Conservation (phyloP, 2,113 vertebrate genomes). For the Menidia beryllina region DNA sequence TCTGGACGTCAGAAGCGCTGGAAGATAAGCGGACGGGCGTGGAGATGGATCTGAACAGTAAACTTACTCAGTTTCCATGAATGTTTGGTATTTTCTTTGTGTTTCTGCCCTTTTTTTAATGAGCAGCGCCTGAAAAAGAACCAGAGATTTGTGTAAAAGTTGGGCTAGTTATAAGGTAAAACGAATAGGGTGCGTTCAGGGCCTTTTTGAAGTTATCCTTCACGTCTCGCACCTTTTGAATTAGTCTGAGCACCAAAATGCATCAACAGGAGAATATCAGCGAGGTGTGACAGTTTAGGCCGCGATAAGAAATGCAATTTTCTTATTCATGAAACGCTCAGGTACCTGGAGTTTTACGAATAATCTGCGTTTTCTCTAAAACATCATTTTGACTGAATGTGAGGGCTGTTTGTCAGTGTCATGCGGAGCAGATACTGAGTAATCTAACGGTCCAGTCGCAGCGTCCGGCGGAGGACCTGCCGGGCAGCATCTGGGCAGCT, state of each 20-base stretch:
- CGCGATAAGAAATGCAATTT: constrained; percentile 49
- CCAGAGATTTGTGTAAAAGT: too few species aligned
- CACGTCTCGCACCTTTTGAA: not conserved
- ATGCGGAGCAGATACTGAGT: constrained; percentile 16
- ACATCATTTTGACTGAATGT: constrained; percentile 6
- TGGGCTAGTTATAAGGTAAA: not conserved
- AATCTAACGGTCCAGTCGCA: constrained; percentile 15
- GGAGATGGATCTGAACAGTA: not conserved
- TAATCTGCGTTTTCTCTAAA: constrained; percentile 19
- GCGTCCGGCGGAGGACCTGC: not conserved
- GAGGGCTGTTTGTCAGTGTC: constrained; percentile 55
- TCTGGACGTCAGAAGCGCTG: not conserved
- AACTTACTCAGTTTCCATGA: not conserved
- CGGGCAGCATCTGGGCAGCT: constrained; percentile 14
- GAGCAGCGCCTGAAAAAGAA: not conserved
- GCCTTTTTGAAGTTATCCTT: not conserved
- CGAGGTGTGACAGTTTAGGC: not conserved
- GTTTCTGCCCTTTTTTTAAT: not conserved
- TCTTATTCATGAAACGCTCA: constrained; percentile 11
- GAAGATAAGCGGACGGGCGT: not conserved
- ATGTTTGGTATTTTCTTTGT: not conserved
- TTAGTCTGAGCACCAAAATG: constrained; percentile 17
- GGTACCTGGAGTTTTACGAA: not conserved
- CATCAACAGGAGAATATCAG: not conserved
- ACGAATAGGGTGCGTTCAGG: constrained; percentile 21